Base-by-base conservation (phyloP, 2,113 vertebrate species). In the Bos indicus region DNA sequence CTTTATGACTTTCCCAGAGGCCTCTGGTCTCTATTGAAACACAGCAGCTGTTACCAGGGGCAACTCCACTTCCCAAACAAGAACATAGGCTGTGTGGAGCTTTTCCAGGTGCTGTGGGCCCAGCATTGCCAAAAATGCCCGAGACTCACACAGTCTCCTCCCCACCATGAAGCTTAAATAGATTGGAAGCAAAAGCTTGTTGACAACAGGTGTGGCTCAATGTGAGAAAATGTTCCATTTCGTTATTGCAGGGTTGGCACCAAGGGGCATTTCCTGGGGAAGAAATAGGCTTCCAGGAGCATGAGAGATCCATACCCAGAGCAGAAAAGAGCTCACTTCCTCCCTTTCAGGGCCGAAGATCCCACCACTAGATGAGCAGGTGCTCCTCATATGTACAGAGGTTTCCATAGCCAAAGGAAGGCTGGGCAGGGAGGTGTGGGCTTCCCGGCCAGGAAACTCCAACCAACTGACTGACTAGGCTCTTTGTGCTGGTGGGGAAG, bases 171-270 rank as follows among this genome's bases (percentile, higher is more conserved):
- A 83, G 62, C 52, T 59, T 52, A 94, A 97, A 81, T 85, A 94
- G 88, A 92, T 28, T 62, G 96, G 94, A 98, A 97, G 60, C 82
- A 30, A 17, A 89, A 7, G 81, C 93, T 86, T 96, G 95, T 92
- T 80, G 97, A 95, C 81, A 97, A 96, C 94, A 86, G 94, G 97
- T 98, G 87, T 90, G 98, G 88, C 48, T 93, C 97, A 54, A 56
- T 33, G n/a, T 90, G 85, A 93, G 92, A 77, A 97, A 94, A 81
- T 40, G 52, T 81, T 95, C 96, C 67, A 4, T 93, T 94, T 82
- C 1, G 0, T 85, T 67, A 82, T 52, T 2, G 84, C 93, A 52
- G 23, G 57, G 3, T 40, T 97, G 96, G 62, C 85, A 89, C 60
- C 74, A 46, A 43, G 96, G n/a, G 30, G 71, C 43, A 43, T 25